These are phyloP conservation scores for Okapia johnstoni DNA, from an alignment of 2,113 vertebrate genomes.

Conservation along the genomic window DNA sequence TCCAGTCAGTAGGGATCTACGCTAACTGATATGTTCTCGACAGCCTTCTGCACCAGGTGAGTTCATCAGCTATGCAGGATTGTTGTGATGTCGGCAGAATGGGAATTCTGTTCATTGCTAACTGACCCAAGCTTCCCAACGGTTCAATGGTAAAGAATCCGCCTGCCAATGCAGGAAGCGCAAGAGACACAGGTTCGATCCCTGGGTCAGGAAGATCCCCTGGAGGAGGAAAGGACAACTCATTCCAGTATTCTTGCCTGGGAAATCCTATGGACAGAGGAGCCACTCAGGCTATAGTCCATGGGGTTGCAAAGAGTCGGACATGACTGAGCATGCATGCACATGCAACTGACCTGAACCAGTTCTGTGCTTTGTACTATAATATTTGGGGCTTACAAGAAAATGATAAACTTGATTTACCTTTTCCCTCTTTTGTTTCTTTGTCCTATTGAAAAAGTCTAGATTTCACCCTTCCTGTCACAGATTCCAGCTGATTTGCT, in stretches of 20 bases:
- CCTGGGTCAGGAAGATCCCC: background rate
- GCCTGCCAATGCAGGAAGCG: background rate
- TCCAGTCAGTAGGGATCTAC: slow-evolving; percentile 83
- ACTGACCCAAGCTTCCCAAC: slow-evolving; percentile 74
- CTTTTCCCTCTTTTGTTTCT: background rate
- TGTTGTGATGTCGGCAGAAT: slow-evolving; percentile 77
- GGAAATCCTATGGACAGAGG: background rate
- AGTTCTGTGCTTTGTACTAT: background rate
- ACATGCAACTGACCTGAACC: slow-evolving; percentile 75
- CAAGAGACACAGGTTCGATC: background rate
- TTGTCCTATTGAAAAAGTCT: background rate
- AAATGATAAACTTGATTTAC: background rate
- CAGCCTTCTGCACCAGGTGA: slow-evolving; percentile 80
- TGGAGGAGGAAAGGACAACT: background rate
- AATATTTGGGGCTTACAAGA: background rate
- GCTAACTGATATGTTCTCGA: slow-evolving; percentile 91
- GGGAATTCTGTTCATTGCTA: slow-evolving; percentile 75
- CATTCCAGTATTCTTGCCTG: background rate
- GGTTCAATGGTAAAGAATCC: background rate
- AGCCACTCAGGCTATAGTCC: background rate
- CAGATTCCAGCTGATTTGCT: background rate
- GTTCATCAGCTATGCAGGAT: slow-evolving; percentile 87
- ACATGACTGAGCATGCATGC: background rate
- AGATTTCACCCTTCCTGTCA: background rate
- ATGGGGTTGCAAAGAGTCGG: background rate